A percentile compares a stretch with the other conserved stretches of the same genome.
Conservation (phyloP, 2,888 invertebrate genomes). For the Torymus texanus region DNA sequence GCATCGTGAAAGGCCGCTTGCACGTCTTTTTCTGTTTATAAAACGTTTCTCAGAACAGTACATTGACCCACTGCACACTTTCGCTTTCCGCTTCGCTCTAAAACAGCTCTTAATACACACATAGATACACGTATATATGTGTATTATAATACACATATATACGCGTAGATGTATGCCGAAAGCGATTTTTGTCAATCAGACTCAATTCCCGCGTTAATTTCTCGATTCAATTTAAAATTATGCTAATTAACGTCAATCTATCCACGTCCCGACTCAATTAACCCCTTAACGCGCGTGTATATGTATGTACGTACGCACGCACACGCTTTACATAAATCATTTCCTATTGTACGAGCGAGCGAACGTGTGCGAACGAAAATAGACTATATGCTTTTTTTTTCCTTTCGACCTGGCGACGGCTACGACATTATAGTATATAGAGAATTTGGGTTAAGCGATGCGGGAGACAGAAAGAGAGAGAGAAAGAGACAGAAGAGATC, state of each 20-base stretch:
- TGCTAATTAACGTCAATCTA: slow-evolving; percentile 26
- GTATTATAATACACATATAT: no score
- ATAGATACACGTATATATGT: no score
- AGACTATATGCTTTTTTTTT: not conserved
- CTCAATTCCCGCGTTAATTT: slow-evolving; percentile 14
- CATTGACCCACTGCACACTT: no score
- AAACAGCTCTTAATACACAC: no score
- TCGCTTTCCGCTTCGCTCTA: no score
- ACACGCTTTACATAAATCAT: slow-evolving; percentile 1
- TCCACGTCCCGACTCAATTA: slow-evolving; percentile 14
- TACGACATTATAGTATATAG: not conserved
- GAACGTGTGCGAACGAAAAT: not conserved
- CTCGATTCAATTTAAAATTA: slow-evolving; percentile 17
- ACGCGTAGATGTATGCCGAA: not conserved
- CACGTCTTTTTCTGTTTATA: no score
- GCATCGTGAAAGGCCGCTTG: no score
- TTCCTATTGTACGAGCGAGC: not conserved
- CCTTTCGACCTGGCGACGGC: not conserved
- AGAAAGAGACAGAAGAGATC: no score
- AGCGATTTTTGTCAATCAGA: slow-evolving; percentile 17
- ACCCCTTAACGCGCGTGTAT: not conserved
- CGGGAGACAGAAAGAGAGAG: not conserved
- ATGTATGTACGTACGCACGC: not conserved
- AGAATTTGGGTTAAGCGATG: slow-evolving; percentile 14
- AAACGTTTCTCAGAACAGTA: no score